Base-by-base conservation (phyloP, 2,113 vertebrate species). In the Crotophaga sulcirostris region DNA sequence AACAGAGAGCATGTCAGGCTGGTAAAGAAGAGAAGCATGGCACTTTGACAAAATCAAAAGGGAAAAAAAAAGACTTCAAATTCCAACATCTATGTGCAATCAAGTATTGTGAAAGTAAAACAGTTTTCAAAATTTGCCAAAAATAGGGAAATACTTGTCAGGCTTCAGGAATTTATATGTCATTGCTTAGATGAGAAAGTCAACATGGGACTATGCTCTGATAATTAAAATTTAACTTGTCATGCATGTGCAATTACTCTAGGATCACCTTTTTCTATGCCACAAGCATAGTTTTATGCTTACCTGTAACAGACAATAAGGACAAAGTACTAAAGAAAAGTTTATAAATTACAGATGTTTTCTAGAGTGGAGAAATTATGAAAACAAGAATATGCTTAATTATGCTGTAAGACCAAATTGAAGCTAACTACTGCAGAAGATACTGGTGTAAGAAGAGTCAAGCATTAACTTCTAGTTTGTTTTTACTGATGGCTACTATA, bases 171-270 rank as follows among this genome's bases (percentile, higher is more conserved):
- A 88, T 90, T 77, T 81, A 56, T 75, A 25, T 66, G 14, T 33
- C 75, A 40, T 74, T 80, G 34, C 72, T 95, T 83, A 86, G 81
- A 54, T n/a, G 23, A 54, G 59, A 83, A 91, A 90, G 29, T 62
- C 60, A 80, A 38, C 19, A 54, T 36, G 31, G 26, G 29, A 76
- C 9, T 23, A 73, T 44, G 29, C 10, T 56, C 6, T 63, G 77
- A 93, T 94, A 95, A 95, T 91, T 84, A 85, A 76, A 55, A 76
- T 79, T 80, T 89, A 60, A 78, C 62, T 92, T 89, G 31, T 68
- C 38, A 28, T 8, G 12, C 3, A 3, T 55, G 66, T 90, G 36
- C 7, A 47, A 95, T 94, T 94, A 82, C 66, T 96, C 93, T 83
- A 75, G 31, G 63, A 55, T 87, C 54, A 93, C 31, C 64, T 89